Evolutionary conservation across 2,888 invertebrate species (phyloP), one percentile per base, ranked within the genome.

Genomic region (Odontothrips loti): DNA sequence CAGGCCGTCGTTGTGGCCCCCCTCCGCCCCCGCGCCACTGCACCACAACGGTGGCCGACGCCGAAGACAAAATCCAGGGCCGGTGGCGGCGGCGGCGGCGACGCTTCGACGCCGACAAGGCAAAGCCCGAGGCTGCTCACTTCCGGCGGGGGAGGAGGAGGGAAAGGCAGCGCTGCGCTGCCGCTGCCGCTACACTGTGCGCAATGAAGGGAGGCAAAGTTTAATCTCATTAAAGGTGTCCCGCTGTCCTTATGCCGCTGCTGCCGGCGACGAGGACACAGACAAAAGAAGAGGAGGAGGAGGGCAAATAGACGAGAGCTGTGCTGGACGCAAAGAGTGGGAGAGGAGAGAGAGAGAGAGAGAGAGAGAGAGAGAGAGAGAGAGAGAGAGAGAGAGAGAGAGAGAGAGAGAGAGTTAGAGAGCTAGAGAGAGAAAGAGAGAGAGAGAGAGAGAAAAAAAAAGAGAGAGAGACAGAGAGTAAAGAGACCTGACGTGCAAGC

Each of bases 221-320:
- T 75, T 75, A 75, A 75, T 75, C 68, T 75, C 68, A 75, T 75
- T 75, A 27, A 75, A 75, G 68, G 68, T 75, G 68, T 23, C 68
- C 23, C 6, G 34, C 68, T 58, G 58, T 43, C 34, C 34, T 43
- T 43, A 43, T 43, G 34, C 6, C 34, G 34, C 34, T 6, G 34
- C 34, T 43, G 34, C 34, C 34, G 34, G 34, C 34, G 3, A 43
- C 34, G 34, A 43, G 34, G 34, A 43, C 34, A 6, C 3, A 43
- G 34, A 43, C 3, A 43, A 43, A 43, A 43, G 34, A 43, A 43
- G 34, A 43, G 34, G 34, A 43, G 6, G 34, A 43, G 34, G 34
- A 43, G 34, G 6, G 34, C 34, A 43, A 43, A 43, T 43, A 43
- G 34, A 4, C 34, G 34, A 43, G 34, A n/a, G 34, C 34, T 43